Evolutionary conservation across 2,888 invertebrate genomes (phyloP).

Genomic region (Drosophila pseudotakahashii): DNA sequence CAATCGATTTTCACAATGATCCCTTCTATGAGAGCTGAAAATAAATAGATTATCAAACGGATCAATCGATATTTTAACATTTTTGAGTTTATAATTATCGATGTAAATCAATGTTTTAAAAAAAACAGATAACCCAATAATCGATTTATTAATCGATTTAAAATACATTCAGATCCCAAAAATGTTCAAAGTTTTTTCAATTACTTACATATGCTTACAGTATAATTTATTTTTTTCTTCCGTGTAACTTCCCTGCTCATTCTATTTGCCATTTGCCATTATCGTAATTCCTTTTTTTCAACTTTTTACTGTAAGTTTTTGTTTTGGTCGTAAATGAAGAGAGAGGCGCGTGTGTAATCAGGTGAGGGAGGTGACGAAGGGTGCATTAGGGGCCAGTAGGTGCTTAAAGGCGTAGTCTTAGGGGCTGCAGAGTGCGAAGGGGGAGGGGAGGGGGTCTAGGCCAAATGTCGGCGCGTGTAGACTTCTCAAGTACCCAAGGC

Average conservation of each 20-base stretch:
- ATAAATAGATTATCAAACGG: too few species aligned
- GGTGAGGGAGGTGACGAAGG: conserved; percentile 6
- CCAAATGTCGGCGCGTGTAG: conserved; percentile 67
- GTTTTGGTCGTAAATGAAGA: conserved; percentile 54
- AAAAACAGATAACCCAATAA: too few species aligned
- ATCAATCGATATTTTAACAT: too few species aligned
- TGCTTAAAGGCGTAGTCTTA: conserved; percentile 15
- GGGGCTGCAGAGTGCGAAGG: background rate
- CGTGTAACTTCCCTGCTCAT: conserved; percentile 12
- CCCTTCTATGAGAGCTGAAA: too few species aligned
- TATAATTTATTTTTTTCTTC: background rate
- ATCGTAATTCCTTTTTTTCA: conserved; percentile 57
- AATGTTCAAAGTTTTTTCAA: too few species aligned
- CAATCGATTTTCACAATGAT: too few species aligned
- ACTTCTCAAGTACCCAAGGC: conserved; percentile 62
- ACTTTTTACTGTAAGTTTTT: conserved; percentile 55
- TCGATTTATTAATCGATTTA: too few species aligned
- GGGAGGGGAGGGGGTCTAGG: conserved; percentile 25
- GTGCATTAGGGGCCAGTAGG: conserved; percentile 9
- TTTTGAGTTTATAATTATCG: too few species aligned
- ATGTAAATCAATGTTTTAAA: too few species aligned
- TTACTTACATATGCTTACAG: too few species aligned
- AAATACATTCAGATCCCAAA: too few species aligned
- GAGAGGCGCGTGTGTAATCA: conserved; percentile 61
- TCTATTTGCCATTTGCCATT: conserved; percentile 65